Evolutionary conservation across 2,113 vertebrate species (phyloP), one percentile per base, ranked within the genome.

Genomic region (Malaclemys terrapin): DNA sequence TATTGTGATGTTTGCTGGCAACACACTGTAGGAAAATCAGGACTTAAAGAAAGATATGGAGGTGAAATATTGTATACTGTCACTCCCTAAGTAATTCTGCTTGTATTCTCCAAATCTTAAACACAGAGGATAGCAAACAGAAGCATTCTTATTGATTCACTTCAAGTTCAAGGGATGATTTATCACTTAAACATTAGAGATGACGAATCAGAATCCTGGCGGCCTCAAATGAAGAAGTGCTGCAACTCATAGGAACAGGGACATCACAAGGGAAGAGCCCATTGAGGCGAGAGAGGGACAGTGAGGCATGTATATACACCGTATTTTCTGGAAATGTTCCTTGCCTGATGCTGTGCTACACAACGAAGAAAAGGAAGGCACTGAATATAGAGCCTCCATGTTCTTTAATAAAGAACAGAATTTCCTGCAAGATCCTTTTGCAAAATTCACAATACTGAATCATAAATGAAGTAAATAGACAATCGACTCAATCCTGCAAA

Each of bases 241-340:
- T 20, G 54, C 7, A 1, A 0, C 9, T 12, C 19, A 6, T n/a
- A 38, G 65, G 19, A 25, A 29, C 72, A n/a, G 6, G 2, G 4
- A 38, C n/a, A 72, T 17, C 49, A 52, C 10, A 19, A 29, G 35
- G 82, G 52, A 95, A 84, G 9, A 80, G 16, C 49, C 47, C 27
- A 56, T 12, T 12, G 24, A 20, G 56, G 62, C 0, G 80, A 45
- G 19, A 83, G n/a, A 0, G 0, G 89, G 69, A 90, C 24, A 35
- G 19, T 5, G 20, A 78, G 35, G 80, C 38, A 53, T 14, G 31
- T 10, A 2, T 5, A 31, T 11, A 84, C 72, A 86, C 1, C 3
- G 52, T 4, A 5, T 24, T 35, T 80, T 91, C 56, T 79, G n/a
- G 3, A 85, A 76, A 8, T 1, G 4, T 8, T 92, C 47, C 1